phyloP scores from a whole-genome alignment of 2,113 vertebrate species.

The Calyptomena viridis region DNA sequence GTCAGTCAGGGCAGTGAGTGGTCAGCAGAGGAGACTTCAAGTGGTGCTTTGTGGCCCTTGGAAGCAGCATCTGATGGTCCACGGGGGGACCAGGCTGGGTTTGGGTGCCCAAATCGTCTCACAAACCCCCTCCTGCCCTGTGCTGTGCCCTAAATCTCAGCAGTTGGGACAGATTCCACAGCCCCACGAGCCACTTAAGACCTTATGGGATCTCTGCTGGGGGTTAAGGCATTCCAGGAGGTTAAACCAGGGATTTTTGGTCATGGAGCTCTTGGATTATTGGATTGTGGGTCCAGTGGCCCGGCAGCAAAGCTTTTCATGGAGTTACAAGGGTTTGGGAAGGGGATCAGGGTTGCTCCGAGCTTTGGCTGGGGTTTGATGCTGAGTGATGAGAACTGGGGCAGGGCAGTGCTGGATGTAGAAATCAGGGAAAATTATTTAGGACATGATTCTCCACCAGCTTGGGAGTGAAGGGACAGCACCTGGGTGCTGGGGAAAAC shows the following conservation, averaged over 20 bases:
- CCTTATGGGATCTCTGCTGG: not conserved
- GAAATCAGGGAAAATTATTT: not conserved
- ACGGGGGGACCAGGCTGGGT: not conserved
- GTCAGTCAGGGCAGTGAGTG: accelerated
- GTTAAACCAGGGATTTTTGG: not conserved
- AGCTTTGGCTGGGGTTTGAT: not conserved
- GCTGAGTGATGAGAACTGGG: not conserved
- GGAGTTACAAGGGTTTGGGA: not conserved
- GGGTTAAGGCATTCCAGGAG: not conserved
- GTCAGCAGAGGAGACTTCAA: not conserved
- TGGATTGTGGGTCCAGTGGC: not conserved
- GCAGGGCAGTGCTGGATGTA: not conserved
- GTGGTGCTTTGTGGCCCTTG: not conserved
- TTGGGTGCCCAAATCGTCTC: not conserved
- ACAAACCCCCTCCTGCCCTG: not conserved
- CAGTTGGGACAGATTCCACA: not conserved
- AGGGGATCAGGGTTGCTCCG: not conserved
- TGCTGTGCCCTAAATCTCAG: not conserved
- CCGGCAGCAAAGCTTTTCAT: not conserved
- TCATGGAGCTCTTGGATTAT: not conserved
- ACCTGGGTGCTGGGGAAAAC: not conserved
- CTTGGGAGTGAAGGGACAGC: not conserved
- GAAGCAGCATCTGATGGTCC: not conserved
- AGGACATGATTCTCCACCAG: not conserved
- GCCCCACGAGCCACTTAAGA: not conserved